Conservation (phyloP, 2,113 vertebrate species). For the Paradoxurus hermaphroditus region DNA sequence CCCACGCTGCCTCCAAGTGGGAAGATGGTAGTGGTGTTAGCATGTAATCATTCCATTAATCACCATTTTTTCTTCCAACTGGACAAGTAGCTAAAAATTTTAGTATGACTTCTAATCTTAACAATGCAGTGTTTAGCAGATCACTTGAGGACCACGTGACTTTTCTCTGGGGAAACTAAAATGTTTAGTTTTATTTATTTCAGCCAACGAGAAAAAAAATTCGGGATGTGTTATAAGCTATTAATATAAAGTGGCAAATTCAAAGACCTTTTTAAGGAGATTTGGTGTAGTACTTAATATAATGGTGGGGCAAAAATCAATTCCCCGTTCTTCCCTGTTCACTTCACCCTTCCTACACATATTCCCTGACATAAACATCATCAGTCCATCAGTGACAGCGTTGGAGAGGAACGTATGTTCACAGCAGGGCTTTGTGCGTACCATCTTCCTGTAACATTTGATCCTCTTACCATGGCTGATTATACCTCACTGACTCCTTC, state of each 20-base stretch:
- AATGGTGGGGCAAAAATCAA: background rate
- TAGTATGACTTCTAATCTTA: background rate
- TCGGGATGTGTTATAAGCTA: background rate
- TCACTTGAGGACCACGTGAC: background rate
- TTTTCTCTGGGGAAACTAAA: background rate
- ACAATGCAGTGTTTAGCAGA: background rate
- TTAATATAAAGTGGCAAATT: conserved; percentile 13
- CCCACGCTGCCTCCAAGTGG: conserved; percentile 47
- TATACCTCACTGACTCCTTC: background rate
- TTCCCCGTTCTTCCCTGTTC: background rate
- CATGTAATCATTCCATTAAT: background rate
- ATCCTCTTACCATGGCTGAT: background rate
- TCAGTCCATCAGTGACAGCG: background rate
- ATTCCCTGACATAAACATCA: background rate
- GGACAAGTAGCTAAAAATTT: background rate
- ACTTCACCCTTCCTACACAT: background rate
- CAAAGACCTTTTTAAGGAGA: background rate
- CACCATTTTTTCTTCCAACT: background rate
- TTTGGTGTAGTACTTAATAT: background rate
- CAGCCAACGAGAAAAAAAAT: background rate
- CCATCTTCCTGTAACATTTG: background rate
- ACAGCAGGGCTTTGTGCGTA: background rate
- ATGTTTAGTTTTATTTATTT: conserved; percentile 42
- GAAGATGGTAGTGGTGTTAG: background rate
- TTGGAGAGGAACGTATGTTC: background rate